Evolutionary conservation across 1,140 invertebrate species (phyloP), one percentile per base, ranked within the genome.

Genomic region (Spodoptera frugiperda): DNA sequence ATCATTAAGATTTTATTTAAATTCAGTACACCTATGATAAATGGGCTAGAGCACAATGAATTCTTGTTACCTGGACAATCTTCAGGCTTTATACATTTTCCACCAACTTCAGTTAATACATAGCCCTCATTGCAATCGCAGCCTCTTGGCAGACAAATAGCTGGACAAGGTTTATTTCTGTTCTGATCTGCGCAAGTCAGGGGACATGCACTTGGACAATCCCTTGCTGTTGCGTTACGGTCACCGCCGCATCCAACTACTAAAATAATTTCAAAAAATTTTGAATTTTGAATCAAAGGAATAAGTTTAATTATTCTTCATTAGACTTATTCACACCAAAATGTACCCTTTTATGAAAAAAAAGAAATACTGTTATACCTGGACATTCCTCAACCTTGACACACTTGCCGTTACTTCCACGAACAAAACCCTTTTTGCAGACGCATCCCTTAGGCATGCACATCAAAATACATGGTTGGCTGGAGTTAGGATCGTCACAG

Each of bases 341-440:
- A 4, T 8, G 8, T 0, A 39, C 8, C 33, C 4, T 39, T 39
- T 39, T 5, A 30, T 30, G 25, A 30, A 3, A 30, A 30, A 30
- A 25, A 25, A 25, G 3, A 25, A 25, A 25, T 25, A 25, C 25
- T 25, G 25, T 25, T 1, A 39, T 73, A 81, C 81, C 74, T 80
- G 68, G 51, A 65, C 81, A 83, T 10, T 72, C n/a, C 6, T 77
- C 48, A 0, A 75, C 67, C 9, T 63, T 59, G 25, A 83, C 70
- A 44, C 81, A 83, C 72, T 72, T 75, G 10, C 74, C 74, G n/a
- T 53, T 11, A 0, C 12, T 21, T 44, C 59, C 17, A 8, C 25
- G 17, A 10, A 83, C n/a, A 54, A 65, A 83, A 15, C 81, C 79
- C 4, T 25, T 15, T 14, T 72, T 76, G 53, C 81, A 83, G 10